A percentile compares a stretch with the other conserved stretches of the same genome.
Conservation (phyloP, 1,140 invertebrate genomes). For the Anastatus disparis region DNA sequence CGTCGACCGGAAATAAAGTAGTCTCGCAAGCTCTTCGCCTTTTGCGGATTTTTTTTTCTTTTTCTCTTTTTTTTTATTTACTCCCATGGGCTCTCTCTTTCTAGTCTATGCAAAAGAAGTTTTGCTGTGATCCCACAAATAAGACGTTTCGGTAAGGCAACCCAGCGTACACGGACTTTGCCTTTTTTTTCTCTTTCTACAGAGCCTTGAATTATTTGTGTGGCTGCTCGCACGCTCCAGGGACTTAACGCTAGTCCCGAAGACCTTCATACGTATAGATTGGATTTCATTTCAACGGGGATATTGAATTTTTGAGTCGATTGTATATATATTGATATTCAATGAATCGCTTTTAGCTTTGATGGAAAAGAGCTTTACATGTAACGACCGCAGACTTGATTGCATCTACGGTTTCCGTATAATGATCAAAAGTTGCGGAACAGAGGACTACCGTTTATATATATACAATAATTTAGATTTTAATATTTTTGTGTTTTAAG, state of each 20-base stretch:
- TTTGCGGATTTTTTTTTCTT: neutral
- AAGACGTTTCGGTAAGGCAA: neutral
- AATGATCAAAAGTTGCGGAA: too few relatives aligned
- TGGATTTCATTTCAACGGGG: conserved; percentile 3
- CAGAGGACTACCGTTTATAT: too few relatives aligned
- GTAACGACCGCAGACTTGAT: neutral
- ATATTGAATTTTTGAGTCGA: conserved; percentile 24
- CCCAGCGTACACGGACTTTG: neutral
- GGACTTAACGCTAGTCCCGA: neutral
- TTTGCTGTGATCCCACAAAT: neutral
- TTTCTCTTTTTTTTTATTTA: too few relatives aligned
- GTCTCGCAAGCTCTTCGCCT: neutral
- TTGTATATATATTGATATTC: too few relatives aligned
- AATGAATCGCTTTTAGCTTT: too few relatives aligned
- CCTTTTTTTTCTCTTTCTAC: too few relatives aligned
- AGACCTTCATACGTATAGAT: neutral
- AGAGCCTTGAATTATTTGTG: conserved; percentile 3
- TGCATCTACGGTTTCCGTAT: neutral
- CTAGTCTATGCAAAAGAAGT: too few relatives aligned
- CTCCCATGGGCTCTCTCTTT: too few relatives aligned
- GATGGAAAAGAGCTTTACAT: too few relatives aligned
- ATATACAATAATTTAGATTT: too few relatives aligned
- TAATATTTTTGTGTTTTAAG: too few relatives aligned
- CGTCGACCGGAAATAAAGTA: conserved; percentile 9
- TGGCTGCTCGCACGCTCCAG: neutral